Conservation (phyloP, 2,797 vertebrate species). For the Notolabrus celidotus region DNA sequence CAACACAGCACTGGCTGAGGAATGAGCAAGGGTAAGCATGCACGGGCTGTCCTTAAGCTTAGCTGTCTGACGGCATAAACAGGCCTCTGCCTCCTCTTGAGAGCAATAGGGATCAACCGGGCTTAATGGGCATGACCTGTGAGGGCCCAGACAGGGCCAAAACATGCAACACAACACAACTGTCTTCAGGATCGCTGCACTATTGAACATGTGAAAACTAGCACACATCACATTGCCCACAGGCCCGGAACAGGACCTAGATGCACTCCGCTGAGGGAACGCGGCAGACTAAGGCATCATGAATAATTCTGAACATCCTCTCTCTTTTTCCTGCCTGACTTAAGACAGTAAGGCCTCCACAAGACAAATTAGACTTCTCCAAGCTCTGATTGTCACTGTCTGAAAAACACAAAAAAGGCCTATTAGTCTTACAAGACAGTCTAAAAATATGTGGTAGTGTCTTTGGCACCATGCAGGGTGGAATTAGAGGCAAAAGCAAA, state of each 20-base stretch:
- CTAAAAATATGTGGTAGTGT: constrained; percentile 15
- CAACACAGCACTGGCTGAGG: constrained; percentile 76
- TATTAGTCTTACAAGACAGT: constrained; percentile 42
- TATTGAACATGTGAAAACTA: constrained; percentile 64
- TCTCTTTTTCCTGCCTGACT: constrained; percentile 60
- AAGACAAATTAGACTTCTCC: constrained; percentile 63
- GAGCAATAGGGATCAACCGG: constrained; percentile 84
- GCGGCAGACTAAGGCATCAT: constrained; percentile 74
- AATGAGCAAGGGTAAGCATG: constrained; percentile 77
- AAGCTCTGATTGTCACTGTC: constrained; percentile 35
- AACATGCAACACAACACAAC: constrained; percentile 77
- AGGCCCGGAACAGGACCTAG: constrained; percentile 75
- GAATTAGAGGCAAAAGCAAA: constrained; percentile 58
- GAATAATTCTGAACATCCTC: constrained; percentile 79
- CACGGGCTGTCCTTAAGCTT: constrained; percentile 76
- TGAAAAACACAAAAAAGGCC: constrained; percentile 1
- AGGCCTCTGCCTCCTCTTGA: constrained; percentile 78
- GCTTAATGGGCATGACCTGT: constrained; percentile 82
- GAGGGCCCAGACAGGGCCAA: constrained; percentile 62
- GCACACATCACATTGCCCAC: constrained; percentile 69
- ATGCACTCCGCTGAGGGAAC: constrained; percentile 72
- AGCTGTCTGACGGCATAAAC: constrained; percentile 79
- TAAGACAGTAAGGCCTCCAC: constrained; percentile 49
- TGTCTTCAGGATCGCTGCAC: constrained; percentile 64
- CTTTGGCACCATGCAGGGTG: constrained; percentile 46